A percentile compares a stretch with the other conserved stretches of the same genome.
phyloP scores from a whole-genome alignment of 2,113 vertebrate species.

The Tylochromis polylepis region DNA sequence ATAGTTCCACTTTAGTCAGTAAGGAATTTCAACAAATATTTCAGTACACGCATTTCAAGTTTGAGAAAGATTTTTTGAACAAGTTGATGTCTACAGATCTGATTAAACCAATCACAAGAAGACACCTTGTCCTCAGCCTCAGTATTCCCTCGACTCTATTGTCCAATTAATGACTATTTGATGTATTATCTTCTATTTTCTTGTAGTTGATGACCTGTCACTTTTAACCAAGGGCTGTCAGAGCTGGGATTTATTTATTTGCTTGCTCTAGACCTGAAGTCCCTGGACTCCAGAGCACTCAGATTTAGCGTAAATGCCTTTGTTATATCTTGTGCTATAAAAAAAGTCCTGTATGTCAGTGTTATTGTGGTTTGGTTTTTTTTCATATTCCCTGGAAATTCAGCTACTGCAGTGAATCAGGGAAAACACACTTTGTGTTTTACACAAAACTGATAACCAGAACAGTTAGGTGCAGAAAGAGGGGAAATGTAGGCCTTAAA shows the following conservation, averaged over 20 bases:
- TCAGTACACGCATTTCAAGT: neutral
- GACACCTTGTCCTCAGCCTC: neutral
- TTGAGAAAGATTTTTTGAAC: neutral
- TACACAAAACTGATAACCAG: conserved; percentile 13
- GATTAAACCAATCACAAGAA: neutral
- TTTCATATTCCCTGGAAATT: neutral
- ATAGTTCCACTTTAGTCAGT: neutral
- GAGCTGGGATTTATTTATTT: conserved; percentile 40
- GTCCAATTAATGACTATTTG: conserved; percentile 50
- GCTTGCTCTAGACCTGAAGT: conserved; percentile 25
- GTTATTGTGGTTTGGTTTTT: neutral
- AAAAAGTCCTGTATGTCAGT: neutral
- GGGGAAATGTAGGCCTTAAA: too few species aligned
- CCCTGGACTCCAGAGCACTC: neutral
- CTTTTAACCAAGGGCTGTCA: conserved; percentile 27
- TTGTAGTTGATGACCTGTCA: conserved; percentile 16
- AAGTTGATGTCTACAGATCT: neutral
- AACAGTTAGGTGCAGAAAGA: neutral
- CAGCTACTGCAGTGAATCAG: neutral
- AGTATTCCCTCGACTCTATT: conserved; percentile 6
- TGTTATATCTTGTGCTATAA: neutral
- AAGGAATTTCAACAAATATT: neutral
- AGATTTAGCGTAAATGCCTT: conserved; percentile 10
- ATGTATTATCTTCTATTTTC: conserved; percentile 35
- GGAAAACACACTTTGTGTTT: neutral